These are phyloP conservation scores for Opisthocomus hoazin DNA, from an alignment of 2,113 vertebrate genomes.

Conservation along the genomic window DNA sequence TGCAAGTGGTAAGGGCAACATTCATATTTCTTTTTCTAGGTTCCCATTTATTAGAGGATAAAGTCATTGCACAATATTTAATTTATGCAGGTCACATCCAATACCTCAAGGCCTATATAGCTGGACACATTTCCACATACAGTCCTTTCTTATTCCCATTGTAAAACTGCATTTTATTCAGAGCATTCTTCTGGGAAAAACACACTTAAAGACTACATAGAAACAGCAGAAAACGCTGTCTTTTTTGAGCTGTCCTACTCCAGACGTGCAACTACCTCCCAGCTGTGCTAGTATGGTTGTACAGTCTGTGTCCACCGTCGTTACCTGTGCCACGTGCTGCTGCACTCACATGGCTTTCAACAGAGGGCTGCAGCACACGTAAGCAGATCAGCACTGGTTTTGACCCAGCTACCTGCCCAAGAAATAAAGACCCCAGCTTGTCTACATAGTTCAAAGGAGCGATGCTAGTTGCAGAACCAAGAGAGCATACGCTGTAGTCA, in stretches of 20 bases:
- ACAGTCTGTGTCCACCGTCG: not conserved
- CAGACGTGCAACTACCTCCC: not conserved
- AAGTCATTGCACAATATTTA: not conserved
- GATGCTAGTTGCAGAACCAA: not conserved
- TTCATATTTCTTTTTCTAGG: not conserved
- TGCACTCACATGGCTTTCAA: not conserved
- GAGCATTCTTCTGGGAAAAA: not conserved
- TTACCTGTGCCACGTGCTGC: not conserved
- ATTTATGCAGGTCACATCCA: not conserved
- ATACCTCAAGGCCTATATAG: not conserved
- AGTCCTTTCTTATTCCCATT: not conserved
- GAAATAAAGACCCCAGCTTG: not conserved
- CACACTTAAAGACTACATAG: not conserved
- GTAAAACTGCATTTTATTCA: not conserved
- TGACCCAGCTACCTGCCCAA: not conserved
- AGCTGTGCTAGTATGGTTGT: not conserved
- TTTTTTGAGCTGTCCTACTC: not conserved
- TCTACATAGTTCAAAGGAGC: not conserved
- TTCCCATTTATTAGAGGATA: not conserved
- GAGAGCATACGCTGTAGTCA: not conserved
- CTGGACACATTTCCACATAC: not conserved
- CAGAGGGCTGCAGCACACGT: not conserved
- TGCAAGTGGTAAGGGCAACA: not conserved
- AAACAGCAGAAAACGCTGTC: not conserved
- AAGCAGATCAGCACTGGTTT: not conserved